Percentiles rank a stretch among this genome's conserved stretches.
phyloP scores from a whole-genome alignment of 2,113 vertebrate genomes.

The Anarhynchus alexandrinus region DNA sequence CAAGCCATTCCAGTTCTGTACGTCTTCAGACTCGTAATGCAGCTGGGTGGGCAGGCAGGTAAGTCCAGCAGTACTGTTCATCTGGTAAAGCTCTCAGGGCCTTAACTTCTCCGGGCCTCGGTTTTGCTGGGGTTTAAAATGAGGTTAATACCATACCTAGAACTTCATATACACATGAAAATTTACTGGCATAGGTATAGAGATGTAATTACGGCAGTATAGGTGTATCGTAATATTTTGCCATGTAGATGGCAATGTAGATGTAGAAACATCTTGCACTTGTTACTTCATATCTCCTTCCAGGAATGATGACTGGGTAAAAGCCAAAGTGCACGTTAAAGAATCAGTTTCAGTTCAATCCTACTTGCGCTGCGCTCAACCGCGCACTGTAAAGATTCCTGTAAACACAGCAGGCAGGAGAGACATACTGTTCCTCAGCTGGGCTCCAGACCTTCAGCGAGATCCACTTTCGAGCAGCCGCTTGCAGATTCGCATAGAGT shows the following conservation, averaged over 20 bases:
- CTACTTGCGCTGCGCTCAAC: accelerated
- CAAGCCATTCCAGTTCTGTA: not conserved
- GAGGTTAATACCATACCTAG: not conserved
- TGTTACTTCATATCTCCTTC: not conserved
- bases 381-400: no score
- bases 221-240: not conserved
- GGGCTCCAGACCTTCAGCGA: not conserved
- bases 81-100: not conserved
- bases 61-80: not conserved
- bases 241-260: no score
- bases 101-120: not conserved
- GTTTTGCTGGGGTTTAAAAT: not conserved
- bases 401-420: not conserved
- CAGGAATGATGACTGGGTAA: not conserved
- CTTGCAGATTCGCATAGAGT: not conserved
- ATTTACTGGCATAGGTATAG: not conserved
- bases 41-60: not conserved
- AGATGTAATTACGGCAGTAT: not conserved
- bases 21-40: not conserved
- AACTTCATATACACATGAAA: not conserved
- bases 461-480: not conserved
- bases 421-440: accelerated
- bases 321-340: not conserved
- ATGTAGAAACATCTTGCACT: not conserved
- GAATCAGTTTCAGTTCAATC: not conserved